Percentiles rank a stretch among this genome's conserved stretches.
Evolutionary conservation across 2,797 vertebrate species (phyloP).

Genomic region (Neomorphus geoffroyi): DNA sequence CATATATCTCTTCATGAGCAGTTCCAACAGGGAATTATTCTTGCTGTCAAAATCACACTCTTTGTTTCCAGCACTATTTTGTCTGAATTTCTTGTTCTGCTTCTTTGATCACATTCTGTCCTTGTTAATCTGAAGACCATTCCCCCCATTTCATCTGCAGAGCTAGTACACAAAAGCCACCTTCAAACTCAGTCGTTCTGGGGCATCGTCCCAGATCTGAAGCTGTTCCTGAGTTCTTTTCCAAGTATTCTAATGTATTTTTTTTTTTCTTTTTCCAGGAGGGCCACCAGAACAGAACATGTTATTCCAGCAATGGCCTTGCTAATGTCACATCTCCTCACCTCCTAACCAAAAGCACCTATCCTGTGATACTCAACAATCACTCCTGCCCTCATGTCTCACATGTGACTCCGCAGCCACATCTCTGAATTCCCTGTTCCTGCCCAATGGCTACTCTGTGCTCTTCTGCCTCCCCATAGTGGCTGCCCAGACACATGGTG

Average conservation of each 20-base stretch:
- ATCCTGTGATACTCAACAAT: too few species aligned
- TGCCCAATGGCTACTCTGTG: neutral
- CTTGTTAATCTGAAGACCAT: neutral
- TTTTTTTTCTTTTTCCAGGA: neutral
- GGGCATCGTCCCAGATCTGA: neutral
- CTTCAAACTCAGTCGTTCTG: neutral
- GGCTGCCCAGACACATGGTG: rapidly evolving
- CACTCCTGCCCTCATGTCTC: neutral
- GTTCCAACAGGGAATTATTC: neutral
- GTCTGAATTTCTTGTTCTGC: neutral
- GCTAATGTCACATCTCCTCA: neutral
- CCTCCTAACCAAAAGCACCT: neutral
- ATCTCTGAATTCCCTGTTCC: neutral
- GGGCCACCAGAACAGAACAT: neutral
- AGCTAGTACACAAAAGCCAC: neutral
- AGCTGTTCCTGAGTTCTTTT: neutral
- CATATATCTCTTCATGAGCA: neutral
- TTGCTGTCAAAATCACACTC: neutral
- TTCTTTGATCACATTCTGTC: neutral
- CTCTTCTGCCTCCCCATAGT: neutral
- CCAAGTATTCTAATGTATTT: neutral
- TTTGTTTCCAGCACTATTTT: neutral
- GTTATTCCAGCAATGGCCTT: rapidly evolving
- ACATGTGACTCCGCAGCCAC: neutral
- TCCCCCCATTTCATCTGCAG: neutral